Evolutionary conservation across 2,113 vertebrate genomes (phyloP).

Genomic region (Etheostoma spectabile): DNA sequence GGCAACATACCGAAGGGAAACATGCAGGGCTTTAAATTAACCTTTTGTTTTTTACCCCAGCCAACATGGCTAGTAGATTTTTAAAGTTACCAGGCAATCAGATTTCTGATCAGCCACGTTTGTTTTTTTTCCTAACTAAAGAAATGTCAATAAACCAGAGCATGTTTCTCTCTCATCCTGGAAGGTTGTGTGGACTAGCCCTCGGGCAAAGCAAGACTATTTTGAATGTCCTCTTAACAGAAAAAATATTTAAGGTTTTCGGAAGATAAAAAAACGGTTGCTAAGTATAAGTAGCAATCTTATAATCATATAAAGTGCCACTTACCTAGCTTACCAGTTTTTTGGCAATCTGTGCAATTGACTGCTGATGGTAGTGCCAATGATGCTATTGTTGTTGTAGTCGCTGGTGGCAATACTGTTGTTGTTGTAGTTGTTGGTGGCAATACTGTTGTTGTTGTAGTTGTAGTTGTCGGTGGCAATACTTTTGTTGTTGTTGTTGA

Average conservation of each 20-base stretch:
- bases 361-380: not conserved
- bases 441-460: not conserved
- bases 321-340: not conserved
- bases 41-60: too few relatives aligned
- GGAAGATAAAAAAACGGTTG: too few relatives aligned
- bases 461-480: not conserved
- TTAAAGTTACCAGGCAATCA: too few relatives aligned
- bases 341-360: rapidly evolving
- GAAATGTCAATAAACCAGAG: too few relatives aligned
- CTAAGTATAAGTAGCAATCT: too few relatives aligned
- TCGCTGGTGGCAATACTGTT: not conserved
- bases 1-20: not conserved
- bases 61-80: too few relatives aligned
- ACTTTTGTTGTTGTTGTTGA: not conserved
- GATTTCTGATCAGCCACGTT: too few relatives aligned
- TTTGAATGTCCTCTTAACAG: not conserved
- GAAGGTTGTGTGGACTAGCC: too few relatives aligned
- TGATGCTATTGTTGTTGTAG: not conserved
- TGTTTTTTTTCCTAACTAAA: too few relatives aligned
- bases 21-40: too few relatives aligned
- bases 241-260: not conserved
- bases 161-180: too few relatives aligned
- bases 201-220: too few relatives aligned
- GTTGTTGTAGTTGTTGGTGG: not conserved
- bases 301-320: not conserved